These are phyloP conservation scores for Diacarnus erythraeanus DNA, from an alignment of 37 sponge, comb jelly and placozoan species.

Conservation along the genomic window DNA sequence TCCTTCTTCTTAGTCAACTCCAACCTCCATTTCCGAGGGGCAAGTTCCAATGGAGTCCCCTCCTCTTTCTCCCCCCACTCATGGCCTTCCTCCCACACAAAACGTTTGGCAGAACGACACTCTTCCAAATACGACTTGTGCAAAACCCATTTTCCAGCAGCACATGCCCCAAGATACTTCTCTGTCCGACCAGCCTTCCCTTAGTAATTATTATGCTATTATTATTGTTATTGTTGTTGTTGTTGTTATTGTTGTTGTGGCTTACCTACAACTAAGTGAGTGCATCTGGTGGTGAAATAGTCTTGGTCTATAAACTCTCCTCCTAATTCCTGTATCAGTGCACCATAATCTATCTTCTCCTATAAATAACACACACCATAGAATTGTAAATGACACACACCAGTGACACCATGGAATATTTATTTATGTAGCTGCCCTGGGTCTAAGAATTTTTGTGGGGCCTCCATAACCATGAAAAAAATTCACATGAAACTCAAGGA, in stretches of 20 bases:
- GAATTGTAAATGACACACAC: slow-evolving; percentile 1
- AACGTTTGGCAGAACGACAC: slow-evolving; percentile 51
- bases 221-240: not conserved
- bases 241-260: not conserved
- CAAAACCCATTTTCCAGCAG: slow-evolving; percentile 89
- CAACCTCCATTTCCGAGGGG: slow-evolving; percentile 74
- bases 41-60: slow-evolving; percentile 44
- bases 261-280: slow-evolving; percentile 77
- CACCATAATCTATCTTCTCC: slow-evolving; percentile 74
- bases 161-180: slow-evolving; percentile 86
- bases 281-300: slow-evolving; percentile 67
- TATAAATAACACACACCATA: too few species aligned
- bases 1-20: slow-evolving; percentile 18
- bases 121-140: slow-evolving; percentile 81
- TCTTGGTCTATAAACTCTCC: slow-evolving; percentile 60
- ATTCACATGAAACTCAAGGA: too few species aligned
- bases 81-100: slow-evolving; percentile 75
- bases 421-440: too few species aligned
- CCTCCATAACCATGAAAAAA: too few species aligned
- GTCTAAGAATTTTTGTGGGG: not conserved
- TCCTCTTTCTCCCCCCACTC: slow-evolving; percentile 74
- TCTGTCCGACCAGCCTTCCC: slow-evolving; percentile 78
- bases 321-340: slow-evolving; percentile 68
- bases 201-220: not conserved
- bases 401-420: not conserved